Base-by-base conservation (phyloP, 1,140 invertebrate species). In the Drosophila auraria region DNA sequence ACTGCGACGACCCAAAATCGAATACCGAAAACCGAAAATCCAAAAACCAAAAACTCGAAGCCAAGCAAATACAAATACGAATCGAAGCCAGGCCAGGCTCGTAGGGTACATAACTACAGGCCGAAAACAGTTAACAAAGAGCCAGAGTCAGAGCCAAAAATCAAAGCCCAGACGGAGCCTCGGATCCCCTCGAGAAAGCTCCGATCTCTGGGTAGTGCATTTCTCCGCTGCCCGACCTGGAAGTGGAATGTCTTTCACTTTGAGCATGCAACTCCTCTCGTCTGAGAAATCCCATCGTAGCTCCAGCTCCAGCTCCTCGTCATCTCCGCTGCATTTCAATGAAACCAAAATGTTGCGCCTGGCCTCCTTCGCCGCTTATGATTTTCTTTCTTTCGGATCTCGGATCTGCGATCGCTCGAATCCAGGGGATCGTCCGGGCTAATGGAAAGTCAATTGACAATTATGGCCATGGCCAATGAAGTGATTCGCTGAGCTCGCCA, bases 401-500 rank as follows among this genome's bases (percentile, higher is more conserved):
- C 54, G 20, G 38, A 25, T 36, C 33, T 33, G 7, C 8, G 33
- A 33, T 33, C 33, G 25, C 54, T 25, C 36, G 36, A 25, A 25
- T 61, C 54, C 56, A 30, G 49, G 40, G 57, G 50, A 89, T 78
- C 81, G 79, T 78, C 84, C 73, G 68, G 87, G 74, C 78, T 81
- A 87, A 84, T 92, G 79, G 91, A 91, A 92, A 92, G 90, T 92
- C 91, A 92, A 92, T 92, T 92, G 91, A 92, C 87, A 92, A 91
- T 92, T 91, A 91, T 91, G 86, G 65, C 75, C 82, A 77, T 89
- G 78, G 84, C 82, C 86, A 87, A 80, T 92, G 74, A 84, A 91
- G 76, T 87, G 86, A 92, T 90, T 92, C 86, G 81, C 49, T 69
- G 51, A 63, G 73, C 81, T 59, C 56, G 68, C 74, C 81, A 57